A percentile compares a stretch with the other conserved stretches of the same genome.
Evolutionary conservation across 2,888 invertebrate species (phyloP).

Genomic region (Macaria liturata): DNA sequence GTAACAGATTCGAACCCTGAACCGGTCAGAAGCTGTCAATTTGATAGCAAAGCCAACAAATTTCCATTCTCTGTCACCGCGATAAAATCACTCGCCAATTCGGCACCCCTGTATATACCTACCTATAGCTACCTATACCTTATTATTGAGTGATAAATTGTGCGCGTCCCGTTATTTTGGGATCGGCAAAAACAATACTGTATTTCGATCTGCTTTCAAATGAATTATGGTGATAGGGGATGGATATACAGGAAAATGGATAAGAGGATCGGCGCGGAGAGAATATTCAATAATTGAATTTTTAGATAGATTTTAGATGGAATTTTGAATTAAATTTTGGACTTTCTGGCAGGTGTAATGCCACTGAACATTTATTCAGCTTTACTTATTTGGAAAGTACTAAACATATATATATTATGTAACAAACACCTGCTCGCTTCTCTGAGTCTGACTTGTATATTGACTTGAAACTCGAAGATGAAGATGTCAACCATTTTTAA

Average conservation of each 20-base stretch:
- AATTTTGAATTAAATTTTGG: too few species aligned
- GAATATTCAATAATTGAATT: conserved; percentile 1
- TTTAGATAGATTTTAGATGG: background rate
- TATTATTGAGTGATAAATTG: conserved; percentile 52
- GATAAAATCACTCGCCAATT: conserved; percentile 59
- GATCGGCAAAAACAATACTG: conserved; percentile 28
- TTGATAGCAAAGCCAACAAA: conserved; percentile 65
- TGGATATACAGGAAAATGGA: conserved; percentile 18
- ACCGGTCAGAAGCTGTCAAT: conserved; percentile 71
- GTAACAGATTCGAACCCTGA: conserved; percentile 62
- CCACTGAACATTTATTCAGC: too few species aligned
- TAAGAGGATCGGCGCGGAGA: conserved; percentile 16
- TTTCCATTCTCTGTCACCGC: conserved; percentile 57
- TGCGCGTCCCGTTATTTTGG: conserved; percentile 34
- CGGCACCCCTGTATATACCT: conserved; percentile 40
- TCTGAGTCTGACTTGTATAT: too few species aligned
- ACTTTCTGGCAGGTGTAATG: too few species aligned
- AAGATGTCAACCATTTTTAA: too few species aligned
- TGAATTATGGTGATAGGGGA: conserved; percentile 27
- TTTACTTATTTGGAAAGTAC: too few species aligned
- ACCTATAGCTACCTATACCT: conserved; percentile 39
- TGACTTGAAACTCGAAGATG: too few species aligned
- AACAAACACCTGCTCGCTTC: too few species aligned
- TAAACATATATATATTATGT: too few species aligned
- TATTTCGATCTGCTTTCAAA: conserved; percentile 30